A percentile compares a stretch with the other conserved stretches of the same genome.
phyloP scores from a whole-genome alignment of 2,113 vertebrate species.

The Jaculus jaculus region DNA sequence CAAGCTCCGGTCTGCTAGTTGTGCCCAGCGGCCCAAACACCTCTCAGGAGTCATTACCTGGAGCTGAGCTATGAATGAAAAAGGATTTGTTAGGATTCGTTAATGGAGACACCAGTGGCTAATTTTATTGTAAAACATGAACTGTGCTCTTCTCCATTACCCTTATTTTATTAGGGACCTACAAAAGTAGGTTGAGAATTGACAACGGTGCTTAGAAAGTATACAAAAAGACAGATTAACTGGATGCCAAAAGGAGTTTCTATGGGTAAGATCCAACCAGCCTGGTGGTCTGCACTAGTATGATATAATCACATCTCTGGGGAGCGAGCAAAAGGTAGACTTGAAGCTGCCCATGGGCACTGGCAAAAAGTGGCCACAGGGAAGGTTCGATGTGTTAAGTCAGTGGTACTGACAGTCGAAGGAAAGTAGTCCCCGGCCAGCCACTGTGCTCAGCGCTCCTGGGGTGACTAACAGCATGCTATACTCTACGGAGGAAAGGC shows the following conservation, averaged over 20 bases:
- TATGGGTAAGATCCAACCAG: background rate
- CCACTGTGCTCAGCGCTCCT: too few relatives aligned
- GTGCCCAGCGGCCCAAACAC: background rate
- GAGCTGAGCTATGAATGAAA: background rate
- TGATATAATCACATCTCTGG: background rate
- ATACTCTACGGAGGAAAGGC: background rate
- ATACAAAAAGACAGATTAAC: background rate
- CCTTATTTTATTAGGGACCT: background rate
- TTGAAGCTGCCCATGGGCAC: background rate
- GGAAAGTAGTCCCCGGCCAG: background rate
- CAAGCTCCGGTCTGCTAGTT: background rate
- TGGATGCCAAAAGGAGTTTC: background rate
- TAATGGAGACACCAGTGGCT: background rate
- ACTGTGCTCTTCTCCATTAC: background rate
- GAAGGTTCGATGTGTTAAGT: background rate
- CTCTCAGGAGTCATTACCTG: background rate
- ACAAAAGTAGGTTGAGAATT: background rate
- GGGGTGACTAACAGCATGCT: background rate
- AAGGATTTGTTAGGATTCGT: background rate
- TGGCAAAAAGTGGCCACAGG: background rate
- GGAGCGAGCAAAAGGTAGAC: background rate
- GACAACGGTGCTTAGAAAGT: background rate
- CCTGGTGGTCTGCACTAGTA: background rate
- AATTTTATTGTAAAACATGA: background rate
- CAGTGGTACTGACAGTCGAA: background rate